Base-by-base conservation (phyloP, 2,888 invertebrate genomes). In the Drosophila recens region DNA sequence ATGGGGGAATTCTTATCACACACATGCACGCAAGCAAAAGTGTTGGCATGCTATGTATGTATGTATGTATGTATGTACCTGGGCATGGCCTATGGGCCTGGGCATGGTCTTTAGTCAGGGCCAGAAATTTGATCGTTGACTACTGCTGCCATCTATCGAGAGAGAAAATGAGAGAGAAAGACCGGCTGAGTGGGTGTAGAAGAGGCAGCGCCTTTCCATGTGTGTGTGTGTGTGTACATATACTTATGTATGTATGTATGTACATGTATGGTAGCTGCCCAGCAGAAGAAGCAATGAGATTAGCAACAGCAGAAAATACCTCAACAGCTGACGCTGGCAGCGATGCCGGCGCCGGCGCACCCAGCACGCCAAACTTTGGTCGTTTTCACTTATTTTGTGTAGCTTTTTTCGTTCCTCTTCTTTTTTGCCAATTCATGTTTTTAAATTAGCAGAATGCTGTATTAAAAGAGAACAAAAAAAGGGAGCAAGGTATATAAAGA, bases 371-470 rank as follows among this genome's bases (percentile, higher is more conserved):
- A 65, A 75, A 79, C 52, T 58, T 69, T 74, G 61, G 61, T 68
- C 64, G 65, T 75, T 79, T 79, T 79, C 70, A 70, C 48, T 75
- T 69, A 63, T 66, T 69, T 75, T 52, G 46, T 49, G 38, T 69
- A 52, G 67, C 57, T 51, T 34, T 56, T 23, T 56, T 49, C 53
- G 65, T 53, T 69, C 40, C 56, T 53, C 62, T 64, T 51, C 38
- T 51, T 49, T 74, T 79, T 72, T 80, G 83, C 71, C 75, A 71
- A 80, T 83, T 83, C 89, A 89, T 83, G 81, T 72, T 87, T 75
- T 70, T 78, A 89, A 83, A 86, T 83, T 80, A 86, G 80, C 80
- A 77, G 81, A 40, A 69, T 62, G 27, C 77, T 67, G 67, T 52
- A 67, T 67, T 75, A 80, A 75, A 71, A 54, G 67, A 61, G 58